phyloP scores from a whole-genome alignment of 2,113 vertebrate species.

The Trogon melanurus region DNA sequence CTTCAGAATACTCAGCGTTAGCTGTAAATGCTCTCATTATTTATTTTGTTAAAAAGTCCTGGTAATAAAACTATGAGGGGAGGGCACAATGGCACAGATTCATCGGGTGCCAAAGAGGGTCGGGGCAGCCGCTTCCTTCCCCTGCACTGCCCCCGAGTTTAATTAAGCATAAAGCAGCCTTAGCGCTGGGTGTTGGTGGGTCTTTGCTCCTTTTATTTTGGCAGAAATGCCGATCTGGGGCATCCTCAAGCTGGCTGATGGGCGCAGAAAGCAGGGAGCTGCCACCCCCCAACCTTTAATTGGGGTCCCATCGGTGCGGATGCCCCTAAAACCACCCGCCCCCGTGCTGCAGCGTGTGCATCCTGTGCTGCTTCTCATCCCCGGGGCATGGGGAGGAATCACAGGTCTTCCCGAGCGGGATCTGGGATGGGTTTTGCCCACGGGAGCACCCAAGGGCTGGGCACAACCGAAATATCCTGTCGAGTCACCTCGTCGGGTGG shows the following conservation, averaged over 20 bases:
- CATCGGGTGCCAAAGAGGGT: neutral
- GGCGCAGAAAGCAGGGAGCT: neutral
- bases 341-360: accelerated
- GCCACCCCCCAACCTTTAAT: too few relatives aligned
- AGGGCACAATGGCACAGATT: neutral
- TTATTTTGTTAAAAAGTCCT: neutral
- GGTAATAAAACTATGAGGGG: neutral
- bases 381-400: neutral
- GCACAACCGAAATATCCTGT: accelerated
- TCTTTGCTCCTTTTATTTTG: neutral
- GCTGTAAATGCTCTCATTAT: neutral
- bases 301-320: accelerated
- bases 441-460: neutral
- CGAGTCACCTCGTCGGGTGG: accelerated
- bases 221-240: neutral
- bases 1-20: neutral
- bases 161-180: neutral
- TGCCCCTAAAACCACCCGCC: too few relatives aligned
- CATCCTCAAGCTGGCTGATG: neutral
- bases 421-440: accelerated
- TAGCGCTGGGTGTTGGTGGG: neutral
- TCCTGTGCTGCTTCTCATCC: accelerated
- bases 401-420: accelerated
- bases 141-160: neutral
- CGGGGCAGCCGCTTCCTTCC: neutral